phyloP scores from a whole-genome alignment of 2,797 vertebrate genomes.

The Microchirus variegatus region DNA sequence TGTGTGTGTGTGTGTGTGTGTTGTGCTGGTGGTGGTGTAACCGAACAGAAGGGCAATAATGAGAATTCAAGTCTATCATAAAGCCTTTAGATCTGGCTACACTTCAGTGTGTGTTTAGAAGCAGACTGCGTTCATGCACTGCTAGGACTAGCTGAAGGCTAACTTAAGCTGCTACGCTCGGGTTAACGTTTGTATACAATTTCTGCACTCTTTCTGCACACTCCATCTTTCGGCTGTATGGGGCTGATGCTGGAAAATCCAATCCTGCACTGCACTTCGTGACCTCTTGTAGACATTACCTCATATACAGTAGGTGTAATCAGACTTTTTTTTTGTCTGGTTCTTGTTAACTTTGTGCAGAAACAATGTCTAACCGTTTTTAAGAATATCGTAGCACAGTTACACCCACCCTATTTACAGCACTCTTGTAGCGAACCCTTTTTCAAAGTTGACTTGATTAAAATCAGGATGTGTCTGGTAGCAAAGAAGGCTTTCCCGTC shows the following conservation, averaged over 20 bases:
- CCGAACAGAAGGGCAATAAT: slow-evolving; percentile 53
- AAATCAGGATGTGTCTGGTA: slow-evolving; percentile 7
- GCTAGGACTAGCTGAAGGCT: slow-evolving; percentile 27
- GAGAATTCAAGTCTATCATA: slow-evolving; percentile 48
- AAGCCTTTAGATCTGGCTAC: slow-evolving; percentile 48
- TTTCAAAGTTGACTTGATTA: slow-evolving; percentile 16
- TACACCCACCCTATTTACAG: not conserved
- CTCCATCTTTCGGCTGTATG: slow-evolving; percentile 38
- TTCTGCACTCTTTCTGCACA: slow-evolving; percentile 43
- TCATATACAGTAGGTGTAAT: slow-evolving; percentile 42
- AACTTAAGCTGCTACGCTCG: slow-evolving; percentile 13
- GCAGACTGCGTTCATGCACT: slow-evolving; percentile 40
- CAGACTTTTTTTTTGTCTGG: slow-evolving; percentile 34
- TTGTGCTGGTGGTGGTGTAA: slow-evolving; percentile 30
- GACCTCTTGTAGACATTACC: slow-evolving; percentile 51
- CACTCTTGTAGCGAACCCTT: slow-evolving; percentile 3
- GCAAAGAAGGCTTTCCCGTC: not conserved
- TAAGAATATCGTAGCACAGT: not conserved
- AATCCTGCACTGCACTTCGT: slow-evolving; percentile 32
- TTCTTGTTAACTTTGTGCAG: slow-evolving; percentile 13
- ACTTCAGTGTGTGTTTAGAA: slow-evolving; percentile 45
- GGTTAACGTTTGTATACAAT: slow-evolving; percentile 49
- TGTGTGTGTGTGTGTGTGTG: slow-evolving; percentile 12
- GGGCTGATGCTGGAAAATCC: slow-evolving; percentile 43
- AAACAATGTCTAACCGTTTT: slow-evolving; percentile 4